Conservation (phyloP, 2,113 vertebrate genomes). For the Lynx canadensis region DNA sequence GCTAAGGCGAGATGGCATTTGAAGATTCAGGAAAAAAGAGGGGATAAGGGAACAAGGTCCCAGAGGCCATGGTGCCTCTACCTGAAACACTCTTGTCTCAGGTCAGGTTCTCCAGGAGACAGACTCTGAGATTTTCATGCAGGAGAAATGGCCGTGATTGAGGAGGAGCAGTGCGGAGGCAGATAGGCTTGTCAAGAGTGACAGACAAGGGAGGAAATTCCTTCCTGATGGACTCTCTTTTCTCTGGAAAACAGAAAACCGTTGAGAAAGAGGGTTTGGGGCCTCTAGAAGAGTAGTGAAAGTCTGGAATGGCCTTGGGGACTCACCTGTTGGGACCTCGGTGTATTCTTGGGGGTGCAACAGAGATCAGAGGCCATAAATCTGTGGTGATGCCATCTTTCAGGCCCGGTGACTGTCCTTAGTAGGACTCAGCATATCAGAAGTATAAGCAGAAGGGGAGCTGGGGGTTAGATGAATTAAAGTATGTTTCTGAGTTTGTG, state of each 20-base stretch:
- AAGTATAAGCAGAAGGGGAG: neutral
- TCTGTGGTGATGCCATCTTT: neutral
- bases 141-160: neutral
- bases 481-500: neutral
- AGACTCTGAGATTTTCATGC: neutral
- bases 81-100: neutral
- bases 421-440: neutral
- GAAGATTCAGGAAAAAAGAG: neutral
- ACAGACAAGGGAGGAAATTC: neutral
- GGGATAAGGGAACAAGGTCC: neutral
- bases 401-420: neutral
- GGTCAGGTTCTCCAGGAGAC: neutral
- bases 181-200: neutral
- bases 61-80: neutral
- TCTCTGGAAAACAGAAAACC: neutral
- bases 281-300: neutral
- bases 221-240: neutral
- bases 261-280: neutral
- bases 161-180: neutral
- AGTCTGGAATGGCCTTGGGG: neutral
- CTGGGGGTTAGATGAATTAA: neutral
- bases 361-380: neutral
- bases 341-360: neutral
- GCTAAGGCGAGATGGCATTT: neutral
- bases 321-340: neutral